These are phyloP conservation scores for Crax fasciolata DNA, from an alignment of 2,797 vertebrate genomes.

Conservation along the genomic window DNA sequence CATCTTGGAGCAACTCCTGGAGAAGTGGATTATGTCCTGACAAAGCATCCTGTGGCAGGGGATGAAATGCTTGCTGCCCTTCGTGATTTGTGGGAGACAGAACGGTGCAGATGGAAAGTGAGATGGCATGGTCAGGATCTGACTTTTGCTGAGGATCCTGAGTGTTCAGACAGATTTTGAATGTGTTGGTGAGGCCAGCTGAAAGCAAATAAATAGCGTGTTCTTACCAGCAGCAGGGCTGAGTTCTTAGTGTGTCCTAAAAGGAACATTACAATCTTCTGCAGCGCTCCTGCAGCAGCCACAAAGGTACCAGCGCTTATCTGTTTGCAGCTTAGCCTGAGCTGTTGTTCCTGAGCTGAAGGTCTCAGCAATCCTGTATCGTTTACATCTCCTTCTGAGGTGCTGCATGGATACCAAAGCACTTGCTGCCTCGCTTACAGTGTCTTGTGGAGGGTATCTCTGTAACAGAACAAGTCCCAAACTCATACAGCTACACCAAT, in stretches of 20 bases:
- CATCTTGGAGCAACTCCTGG: neutral
- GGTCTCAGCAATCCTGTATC: neutral
- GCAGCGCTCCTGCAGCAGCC: neutral
- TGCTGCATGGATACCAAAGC: neutral
- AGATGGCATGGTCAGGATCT: neutral
- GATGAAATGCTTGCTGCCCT: neutral
- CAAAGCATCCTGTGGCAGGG: neutral
- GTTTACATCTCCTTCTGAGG: neutral
- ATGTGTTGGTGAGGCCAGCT: neutral
- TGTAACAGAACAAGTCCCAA: too few relatives aligned
- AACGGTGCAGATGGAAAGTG: neutral
- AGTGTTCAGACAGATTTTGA: neutral
- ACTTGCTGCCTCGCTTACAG: neutral
- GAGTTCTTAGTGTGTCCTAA: neutral
- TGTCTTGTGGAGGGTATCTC: rapidly evolving
- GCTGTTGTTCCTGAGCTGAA: neutral
- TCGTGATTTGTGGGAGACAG: neutral
- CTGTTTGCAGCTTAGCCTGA: neutral
- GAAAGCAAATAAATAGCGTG: neutral
- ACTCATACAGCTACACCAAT: too few relatives aligned
- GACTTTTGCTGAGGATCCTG: neutral
- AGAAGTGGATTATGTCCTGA: conserved; percentile 18
- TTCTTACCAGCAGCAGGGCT: neutral
- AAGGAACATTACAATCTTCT: neutral
- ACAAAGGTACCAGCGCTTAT: neutral